Percentiles rank a stretch among this genome's conserved stretches.
phyloP scores from a whole-genome alignment of 2,113 vertebrate genomes.

The Cathartes aura region DNA sequence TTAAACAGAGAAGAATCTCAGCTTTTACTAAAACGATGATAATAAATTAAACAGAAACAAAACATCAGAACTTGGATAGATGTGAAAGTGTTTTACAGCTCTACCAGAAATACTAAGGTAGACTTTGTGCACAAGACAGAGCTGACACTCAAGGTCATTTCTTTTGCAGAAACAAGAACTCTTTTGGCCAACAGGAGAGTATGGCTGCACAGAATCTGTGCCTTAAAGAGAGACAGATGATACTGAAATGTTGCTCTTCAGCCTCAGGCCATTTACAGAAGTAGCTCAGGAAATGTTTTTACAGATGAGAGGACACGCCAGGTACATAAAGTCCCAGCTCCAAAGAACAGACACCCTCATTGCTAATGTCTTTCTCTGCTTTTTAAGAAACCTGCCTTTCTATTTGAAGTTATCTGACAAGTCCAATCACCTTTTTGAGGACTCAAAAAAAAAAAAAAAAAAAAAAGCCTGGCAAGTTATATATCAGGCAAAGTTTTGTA shows the following conservation, averaged over 20 bases:
- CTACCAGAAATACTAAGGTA: not conserved
- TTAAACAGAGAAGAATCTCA: not conserved
- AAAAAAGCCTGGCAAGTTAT: not conserved
- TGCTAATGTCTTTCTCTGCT: not conserved
- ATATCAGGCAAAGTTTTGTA: not conserved
- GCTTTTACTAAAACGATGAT: not conserved
- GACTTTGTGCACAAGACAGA: not conserved
- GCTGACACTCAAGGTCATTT: not conserved
- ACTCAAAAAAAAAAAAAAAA: not conserved
- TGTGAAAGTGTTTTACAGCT: not conserved
- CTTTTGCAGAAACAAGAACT: not conserved
- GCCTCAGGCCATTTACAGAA: conserved; percentile 41
- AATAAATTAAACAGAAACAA: not conserved
- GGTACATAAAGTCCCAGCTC: conserved; percentile 33
- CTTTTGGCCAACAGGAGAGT: not conserved
- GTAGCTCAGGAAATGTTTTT: conserved; percentile 48
- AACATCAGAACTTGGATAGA: not conserved
- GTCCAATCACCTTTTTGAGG: not conserved
- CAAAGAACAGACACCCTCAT: conserved; percentile 14
- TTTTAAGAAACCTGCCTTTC: conserved; percentile 35
- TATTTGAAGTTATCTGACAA: conserved; percentile 27
- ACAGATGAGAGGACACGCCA: not conserved
- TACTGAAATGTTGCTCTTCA: conserved; percentile 1
- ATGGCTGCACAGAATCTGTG: not conserved
- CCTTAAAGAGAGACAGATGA: conserved; percentile 22